phyloP scores from a whole-genome alignment of 37 sponge, comb jelly and placozoan species.

The Crambe crambe region DNA sequence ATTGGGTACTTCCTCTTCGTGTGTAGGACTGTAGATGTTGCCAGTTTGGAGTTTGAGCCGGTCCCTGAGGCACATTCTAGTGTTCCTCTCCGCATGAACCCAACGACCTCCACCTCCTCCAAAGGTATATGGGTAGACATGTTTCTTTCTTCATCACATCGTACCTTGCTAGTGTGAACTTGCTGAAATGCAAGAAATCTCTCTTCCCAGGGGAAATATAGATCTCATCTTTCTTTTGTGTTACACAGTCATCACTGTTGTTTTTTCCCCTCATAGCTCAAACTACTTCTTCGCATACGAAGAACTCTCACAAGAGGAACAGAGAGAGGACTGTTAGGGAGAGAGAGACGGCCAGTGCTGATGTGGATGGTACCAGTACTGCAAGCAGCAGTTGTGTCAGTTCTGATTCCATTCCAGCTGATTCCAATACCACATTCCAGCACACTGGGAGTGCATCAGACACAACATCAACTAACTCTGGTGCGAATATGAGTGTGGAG shows the following conservation, averaged over 20 bases:
- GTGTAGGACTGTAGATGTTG: slow-evolving; percentile 70
- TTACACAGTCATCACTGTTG: neutral
- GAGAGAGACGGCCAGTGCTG: neutral
- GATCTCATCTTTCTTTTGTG: no score
- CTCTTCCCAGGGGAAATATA: no score
- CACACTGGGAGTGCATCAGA: no score
- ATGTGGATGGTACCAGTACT: slow-evolving; percentile 6
- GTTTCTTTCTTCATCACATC: no score
- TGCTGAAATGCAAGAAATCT: neutral
- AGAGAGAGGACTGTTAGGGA: neutral
- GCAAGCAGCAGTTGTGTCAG: slow-evolving; percentile 1
- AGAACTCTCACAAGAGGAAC: neutral
- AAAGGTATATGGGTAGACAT: no score
- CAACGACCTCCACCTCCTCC: neutral
- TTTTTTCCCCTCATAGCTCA: neutral
- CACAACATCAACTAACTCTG: no score
- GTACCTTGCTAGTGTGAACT: neutral
- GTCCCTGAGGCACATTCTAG: slow-evolving; percentile 54
- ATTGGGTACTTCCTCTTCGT: neutral
- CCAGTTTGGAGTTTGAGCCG: slow-evolving; percentile 73
- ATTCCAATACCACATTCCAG: no score
- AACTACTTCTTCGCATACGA: neutral
- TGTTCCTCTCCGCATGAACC: neutral
- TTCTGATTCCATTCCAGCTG: neutral
- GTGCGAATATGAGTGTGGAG: neutral